Conservation (phyloP, 1,140 invertebrate species). For the Drosophila arizonae region DNA sequence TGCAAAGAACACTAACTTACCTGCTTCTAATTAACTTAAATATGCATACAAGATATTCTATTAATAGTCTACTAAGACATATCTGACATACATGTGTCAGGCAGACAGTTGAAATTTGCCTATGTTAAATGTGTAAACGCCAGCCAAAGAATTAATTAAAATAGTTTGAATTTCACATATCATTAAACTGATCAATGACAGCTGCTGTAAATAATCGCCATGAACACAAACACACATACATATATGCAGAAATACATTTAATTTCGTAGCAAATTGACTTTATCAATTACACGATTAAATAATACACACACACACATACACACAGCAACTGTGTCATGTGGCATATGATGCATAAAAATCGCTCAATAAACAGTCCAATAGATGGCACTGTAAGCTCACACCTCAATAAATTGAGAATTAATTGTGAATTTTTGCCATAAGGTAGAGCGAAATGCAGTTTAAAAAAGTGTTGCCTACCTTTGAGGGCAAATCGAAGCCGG, state of each 20-base stretch:
- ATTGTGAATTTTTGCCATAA: slow-evolving; percentile 8
- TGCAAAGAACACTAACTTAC: too few relatives aligned
- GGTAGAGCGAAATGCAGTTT: slow-evolving; percentile 1
- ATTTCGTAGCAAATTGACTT: slow-evolving; percentile 50
- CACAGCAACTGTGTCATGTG: slow-evolving; percentile 15
- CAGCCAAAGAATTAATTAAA: slow-evolving; percentile 40
- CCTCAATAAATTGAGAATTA: slow-evolving; percentile 33
- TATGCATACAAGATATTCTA: too few relatives aligned
- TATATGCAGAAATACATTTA: slow-evolving; percentile 33
- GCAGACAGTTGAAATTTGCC: background rate
- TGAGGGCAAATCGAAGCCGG: slow-evolving; percentile 10
- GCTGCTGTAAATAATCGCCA: slow-evolving; percentile 10
- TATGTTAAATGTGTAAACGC: background rate
- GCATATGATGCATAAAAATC: slow-evolving; percentile 5
- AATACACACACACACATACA: slow-evolving; percentile 19
- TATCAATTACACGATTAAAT: slow-evolving; percentile 61
- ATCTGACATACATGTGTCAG: background rate
- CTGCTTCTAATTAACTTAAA: too few relatives aligned
- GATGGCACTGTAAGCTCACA: background rate
- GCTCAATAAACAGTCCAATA: slow-evolving; percentile 5
- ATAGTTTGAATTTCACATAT: slow-evolving; percentile 42
- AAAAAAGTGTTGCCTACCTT: slow-evolving; percentile 25
- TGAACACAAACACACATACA: background rate
- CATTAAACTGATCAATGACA: slow-evolving; percentile 55
- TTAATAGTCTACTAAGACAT: background rate